phyloP scores from a whole-genome alignment of 92 coral and sea anemone species.

The Epizoanthus scotinus region DNA sequence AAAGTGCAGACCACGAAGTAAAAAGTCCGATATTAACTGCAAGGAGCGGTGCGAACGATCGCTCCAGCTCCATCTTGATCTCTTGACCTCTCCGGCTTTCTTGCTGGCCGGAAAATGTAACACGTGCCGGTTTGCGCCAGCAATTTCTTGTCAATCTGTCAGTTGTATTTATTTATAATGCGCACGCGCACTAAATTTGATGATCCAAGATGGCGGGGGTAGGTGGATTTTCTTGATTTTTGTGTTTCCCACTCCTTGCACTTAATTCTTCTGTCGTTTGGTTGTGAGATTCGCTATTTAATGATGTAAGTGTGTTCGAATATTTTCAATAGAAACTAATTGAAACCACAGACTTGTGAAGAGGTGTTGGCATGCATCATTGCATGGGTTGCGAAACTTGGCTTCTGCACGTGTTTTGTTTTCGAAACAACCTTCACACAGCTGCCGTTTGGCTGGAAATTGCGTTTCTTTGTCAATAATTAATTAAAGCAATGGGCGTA shows the following conservation, averaged over 20 bases:
- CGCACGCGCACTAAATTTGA: neutral
- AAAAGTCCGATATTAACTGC: constrained; percentile 6
- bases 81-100: too few relatives aligned
- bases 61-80: too few relatives aligned
- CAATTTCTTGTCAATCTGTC: neutral
- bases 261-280: neutral
- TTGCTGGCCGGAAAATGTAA: too few relatives aligned
- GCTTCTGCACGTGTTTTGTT: too few relatives aligned
- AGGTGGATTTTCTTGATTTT: neutral
- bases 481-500: neutral
- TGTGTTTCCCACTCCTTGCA: neutral
- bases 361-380: too few relatives aligned
- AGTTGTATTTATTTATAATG: neutral
- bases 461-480: neutral
- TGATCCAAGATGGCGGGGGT: constrained; percentile 23
- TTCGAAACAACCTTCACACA: neutral
- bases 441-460: neutral
- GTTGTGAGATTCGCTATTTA: neutral
- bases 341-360: too few relatives aligned
- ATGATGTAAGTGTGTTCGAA: too few relatives aligned
- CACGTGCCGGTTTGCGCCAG: neutral
- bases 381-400: too few relatives aligned
- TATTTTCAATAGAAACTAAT: too few relatives aligned
- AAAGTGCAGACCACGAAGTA: constrained; percentile 32
- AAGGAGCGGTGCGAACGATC: constrained; percentile 6